These are phyloP conservation scores for Parauchenoglanis ngamensis DNA, from an alignment of 2,797 vertebrate species.

Conservation along the genomic window DNA sequence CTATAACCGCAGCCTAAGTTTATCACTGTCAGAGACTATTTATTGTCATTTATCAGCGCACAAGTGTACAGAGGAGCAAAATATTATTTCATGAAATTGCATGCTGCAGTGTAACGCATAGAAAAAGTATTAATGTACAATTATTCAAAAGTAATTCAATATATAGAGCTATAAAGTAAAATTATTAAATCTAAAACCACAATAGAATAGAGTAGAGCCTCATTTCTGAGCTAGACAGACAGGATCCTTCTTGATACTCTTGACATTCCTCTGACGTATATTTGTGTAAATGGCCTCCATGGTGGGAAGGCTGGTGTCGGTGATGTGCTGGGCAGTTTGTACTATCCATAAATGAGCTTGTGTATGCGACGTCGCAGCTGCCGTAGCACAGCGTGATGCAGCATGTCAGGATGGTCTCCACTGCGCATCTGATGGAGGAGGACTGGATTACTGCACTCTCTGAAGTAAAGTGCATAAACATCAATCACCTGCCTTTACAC, in stretches of 20 bases:
- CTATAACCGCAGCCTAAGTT: background rate
- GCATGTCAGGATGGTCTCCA: constrained; percentile 29
- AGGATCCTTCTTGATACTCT: background rate
- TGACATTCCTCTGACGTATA: constrained; percentile 3
- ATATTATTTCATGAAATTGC: background rate
- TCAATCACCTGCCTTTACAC: constrained; percentile 8
- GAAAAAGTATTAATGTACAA: background rate
- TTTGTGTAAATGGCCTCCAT: background rate
- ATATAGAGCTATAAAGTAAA: background rate
- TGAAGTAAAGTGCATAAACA: constrained; percentile 17
- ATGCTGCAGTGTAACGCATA: background rate
- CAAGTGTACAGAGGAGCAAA: background rate
- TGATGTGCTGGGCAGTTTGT: background rate
- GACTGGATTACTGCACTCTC: constrained; percentile 12
- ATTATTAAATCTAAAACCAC: too few species aligned
- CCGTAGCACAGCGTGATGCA: background rate
- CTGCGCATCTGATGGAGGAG: constrained; percentile 20
- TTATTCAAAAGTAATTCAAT: background rate
- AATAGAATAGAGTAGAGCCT: background rate
- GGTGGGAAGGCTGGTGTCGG: background rate
- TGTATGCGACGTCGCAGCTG: constrained; percentile 1
- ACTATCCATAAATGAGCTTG: constrained; percentile 3
- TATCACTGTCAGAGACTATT: background rate
- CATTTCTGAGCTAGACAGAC: background rate
- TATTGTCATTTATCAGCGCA: background rate